These are phyloP conservation scores for Leptobrachium leishanense DNA, from an alignment of 2,113 vertebrate species.

Conservation along the genomic window DNA sequence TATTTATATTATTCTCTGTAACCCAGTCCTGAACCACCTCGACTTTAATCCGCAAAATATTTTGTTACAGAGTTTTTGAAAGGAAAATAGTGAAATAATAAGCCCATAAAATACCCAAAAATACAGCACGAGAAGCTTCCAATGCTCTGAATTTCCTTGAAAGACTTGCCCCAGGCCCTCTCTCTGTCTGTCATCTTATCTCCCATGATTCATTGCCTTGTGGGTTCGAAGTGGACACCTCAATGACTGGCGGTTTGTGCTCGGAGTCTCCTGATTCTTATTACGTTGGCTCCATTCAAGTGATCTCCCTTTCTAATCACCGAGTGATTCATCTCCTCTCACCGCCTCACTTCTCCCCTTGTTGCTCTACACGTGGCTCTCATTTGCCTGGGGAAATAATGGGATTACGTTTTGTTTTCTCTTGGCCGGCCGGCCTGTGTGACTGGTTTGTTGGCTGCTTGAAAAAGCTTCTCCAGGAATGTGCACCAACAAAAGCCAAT, in stretches of 20 bases:
- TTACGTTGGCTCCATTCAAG: not conserved
- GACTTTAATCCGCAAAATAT: too few species aligned
- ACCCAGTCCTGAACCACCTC: too few species aligned
- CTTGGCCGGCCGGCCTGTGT: slow-evolving; percentile 20
- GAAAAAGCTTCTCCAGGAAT: slow-evolving; percentile 51
- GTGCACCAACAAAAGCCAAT: slow-evolving; percentile 53
- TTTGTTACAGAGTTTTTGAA: too few species aligned
- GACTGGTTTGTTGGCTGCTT: slow-evolving; percentile 42
- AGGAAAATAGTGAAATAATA: too few species aligned
- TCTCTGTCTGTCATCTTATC: too few species aligned
- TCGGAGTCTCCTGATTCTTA: not conserved
- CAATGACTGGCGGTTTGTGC: not conserved
- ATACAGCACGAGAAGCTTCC: too few species aligned
- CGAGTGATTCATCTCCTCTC: slow-evolving; percentile 17
- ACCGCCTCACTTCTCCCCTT: not conserved
- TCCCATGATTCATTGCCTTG: too few species aligned
- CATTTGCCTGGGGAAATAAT: slow-evolving; percentile 42
- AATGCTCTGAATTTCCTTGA: too few species aligned
- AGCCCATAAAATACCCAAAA: too few species aligned
- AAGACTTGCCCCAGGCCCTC: too few species aligned
- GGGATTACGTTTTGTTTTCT: slow-evolving; percentile 38
- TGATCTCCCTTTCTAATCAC: slow-evolving; percentile 5
- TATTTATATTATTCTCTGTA: too few species aligned
- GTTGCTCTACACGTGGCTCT: slow-evolving; percentile 11
- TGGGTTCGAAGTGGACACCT: too few species aligned